Evolutionary conservation across 2,888 invertebrate species (phyloP).

Genomic region (Eupsilia transversa): DNA sequence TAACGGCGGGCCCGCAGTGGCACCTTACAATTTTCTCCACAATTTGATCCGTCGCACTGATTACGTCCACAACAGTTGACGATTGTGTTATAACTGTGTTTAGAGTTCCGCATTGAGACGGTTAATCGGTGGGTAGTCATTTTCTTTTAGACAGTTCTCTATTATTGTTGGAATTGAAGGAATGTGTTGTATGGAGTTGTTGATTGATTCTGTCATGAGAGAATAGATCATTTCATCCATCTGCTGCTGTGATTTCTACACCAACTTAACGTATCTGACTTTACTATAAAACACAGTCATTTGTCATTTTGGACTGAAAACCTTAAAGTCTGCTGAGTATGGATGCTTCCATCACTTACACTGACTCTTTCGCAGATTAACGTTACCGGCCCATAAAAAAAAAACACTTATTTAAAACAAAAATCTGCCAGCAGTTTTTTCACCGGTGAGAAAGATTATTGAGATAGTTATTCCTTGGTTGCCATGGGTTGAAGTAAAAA

Average conservation of each 20-base stretch:
- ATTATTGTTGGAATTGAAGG: conserved; percentile 32
- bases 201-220: conserved; percentile 12
- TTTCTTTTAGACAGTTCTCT: conserved; percentile 31
- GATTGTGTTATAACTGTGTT: conserved; percentile 66
- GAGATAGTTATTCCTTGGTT: neutral
- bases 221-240: neutral
- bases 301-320: too few species aligned
- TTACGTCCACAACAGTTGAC: conserved; percentile 65
- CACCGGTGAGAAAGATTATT: neutral
- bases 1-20: conserved; percentile 32
- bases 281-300: too few species aligned
- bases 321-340: too few species aligned
- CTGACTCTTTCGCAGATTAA: neutral
- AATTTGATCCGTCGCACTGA: conserved; percentile 80
- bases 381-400: too few species aligned
- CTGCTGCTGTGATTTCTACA: neutral
- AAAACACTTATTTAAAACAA: neutral
- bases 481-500: too few species aligned
- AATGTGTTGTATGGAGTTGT: conserved; percentile 26
- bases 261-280: too few species aligned
- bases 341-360: neutral
- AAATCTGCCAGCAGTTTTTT: neutral
- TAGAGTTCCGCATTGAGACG: conserved; percentile 63
- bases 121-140: conserved; percentile 43
- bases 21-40: conserved; percentile 86